phyloP scores from a whole-genome alignment of 2,113 vertebrate species.

The Macquaria ambigua region DNA sequence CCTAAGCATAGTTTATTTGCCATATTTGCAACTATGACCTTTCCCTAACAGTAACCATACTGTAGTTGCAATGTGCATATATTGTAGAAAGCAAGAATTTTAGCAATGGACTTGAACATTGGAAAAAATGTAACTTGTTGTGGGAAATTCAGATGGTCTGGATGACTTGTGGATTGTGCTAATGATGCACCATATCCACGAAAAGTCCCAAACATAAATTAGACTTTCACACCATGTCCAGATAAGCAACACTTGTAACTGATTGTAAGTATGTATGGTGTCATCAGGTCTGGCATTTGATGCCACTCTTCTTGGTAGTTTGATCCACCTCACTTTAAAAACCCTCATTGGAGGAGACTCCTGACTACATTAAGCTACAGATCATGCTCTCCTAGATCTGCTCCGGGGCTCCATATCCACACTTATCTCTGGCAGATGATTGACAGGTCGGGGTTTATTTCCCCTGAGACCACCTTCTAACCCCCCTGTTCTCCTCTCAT shows the following conservation, averaged over 20 bases:
- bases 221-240: background rate
- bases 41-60: background rate
- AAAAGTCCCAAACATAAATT: background rate
- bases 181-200: background rate
- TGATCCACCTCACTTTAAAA: background rate
- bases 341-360: slow-evolving; percentile 1
- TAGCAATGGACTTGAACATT: background rate
- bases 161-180: background rate
- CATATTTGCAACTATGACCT: too few species aligned
- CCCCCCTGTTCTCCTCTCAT: slow-evolving; percentile 52
- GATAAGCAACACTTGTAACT: background rate
- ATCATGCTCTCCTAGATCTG: slow-evolving; percentile 56
- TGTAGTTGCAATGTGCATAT: background rate
- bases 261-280: background rate
- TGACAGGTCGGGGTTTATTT: slow-evolving; percentile 79
- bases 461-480: slow-evolving; percentile 65
- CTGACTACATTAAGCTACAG: slow-evolving; percentile 57
- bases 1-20: background rate
- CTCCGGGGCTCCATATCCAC: slow-evolving; percentile 62
- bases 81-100: background rate
- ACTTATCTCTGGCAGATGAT: slow-evolving; percentile 71
- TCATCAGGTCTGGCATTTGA: background rate
- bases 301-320: background rate
- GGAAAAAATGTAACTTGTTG: background rate
- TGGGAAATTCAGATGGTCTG: background rate